Conservation (phyloP, 2,888 invertebrate species). For the Zonitis immaculata region DNA sequence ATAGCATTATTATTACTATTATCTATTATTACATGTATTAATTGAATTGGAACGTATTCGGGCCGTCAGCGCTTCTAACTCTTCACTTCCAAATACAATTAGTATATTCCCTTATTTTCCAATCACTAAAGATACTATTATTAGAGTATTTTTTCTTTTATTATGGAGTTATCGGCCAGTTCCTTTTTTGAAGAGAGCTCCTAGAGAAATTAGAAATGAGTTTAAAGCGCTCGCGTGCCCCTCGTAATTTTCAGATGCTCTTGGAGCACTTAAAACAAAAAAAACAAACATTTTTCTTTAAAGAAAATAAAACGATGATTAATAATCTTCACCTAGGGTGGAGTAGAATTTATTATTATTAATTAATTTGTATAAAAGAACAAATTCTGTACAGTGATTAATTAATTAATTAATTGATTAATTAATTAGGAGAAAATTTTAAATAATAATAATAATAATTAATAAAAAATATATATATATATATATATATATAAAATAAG, state of each 20-base stretch:
- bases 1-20: conserved; percentile 28
- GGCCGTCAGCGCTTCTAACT: too few species aligned
- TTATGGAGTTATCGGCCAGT: too few species aligned
- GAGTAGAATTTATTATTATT: conserved; percentile 14
- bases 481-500: too few species aligned
- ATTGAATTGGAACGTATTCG: conserved; percentile 31
- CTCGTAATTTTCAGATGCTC: conserved; percentile 23
- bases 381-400: conserved; percentile 40
- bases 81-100: too few species aligned
- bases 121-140: too few species aligned
- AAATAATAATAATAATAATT: conserved; percentile 18
- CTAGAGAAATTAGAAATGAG: conserved; percentile 3
- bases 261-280: conserved; percentile 30
- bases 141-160: too few species aligned
- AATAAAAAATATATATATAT: too few species aligned
- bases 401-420: too few species aligned
- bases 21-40: conserved; percentile 14
- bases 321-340: background rate
- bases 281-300: too few species aligned
- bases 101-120: too few species aligned
- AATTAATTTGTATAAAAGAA: conserved; percentile 33
- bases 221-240: conserved; percentile 29
- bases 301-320: background rate
- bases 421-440: too few species aligned
- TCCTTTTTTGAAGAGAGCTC: conserved; percentile 4